Percentiles rank a stretch among this genome's conserved stretches.
These are phyloP conservation scores for Vesta saturnalis DNA, from an alignment of 2,888 invertebrate genomes.

Conservation along the genomic window DNA sequence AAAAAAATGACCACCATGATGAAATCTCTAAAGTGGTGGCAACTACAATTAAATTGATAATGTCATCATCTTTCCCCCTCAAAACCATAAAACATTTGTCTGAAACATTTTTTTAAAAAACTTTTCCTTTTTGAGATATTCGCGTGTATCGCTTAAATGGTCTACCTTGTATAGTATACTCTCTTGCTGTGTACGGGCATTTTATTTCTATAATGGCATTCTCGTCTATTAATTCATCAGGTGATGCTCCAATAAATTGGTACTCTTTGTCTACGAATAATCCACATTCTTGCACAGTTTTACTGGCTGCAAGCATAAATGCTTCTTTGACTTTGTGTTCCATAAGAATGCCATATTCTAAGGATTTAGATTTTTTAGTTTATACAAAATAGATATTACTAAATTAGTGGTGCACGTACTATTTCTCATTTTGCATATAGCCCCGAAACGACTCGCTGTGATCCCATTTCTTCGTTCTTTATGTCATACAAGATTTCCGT, in stretches of 20 bases:
- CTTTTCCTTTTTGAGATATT: too few species aligned
- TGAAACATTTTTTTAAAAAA: too few species aligned
- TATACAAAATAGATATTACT: neutral
- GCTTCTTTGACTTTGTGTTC: neutral
- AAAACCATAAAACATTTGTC: too few species aligned
- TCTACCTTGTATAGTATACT: constrained; percentile 1
- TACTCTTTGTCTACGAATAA: constrained; percentile 8
- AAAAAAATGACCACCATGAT: too few species aligned
- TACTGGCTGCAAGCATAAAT: neutral
- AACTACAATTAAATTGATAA: too few species aligned
- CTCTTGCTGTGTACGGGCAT: constrained; percentile 16
- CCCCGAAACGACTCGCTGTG: neutral
- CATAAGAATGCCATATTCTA: constrained; percentile 2
- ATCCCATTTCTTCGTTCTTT: neutral
- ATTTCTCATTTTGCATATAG: constrained; percentile 4
- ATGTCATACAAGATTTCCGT: neutral
- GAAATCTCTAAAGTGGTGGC: too few species aligned
- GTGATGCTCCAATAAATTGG: constrained; percentile 5
- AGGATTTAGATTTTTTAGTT: constrained; percentile 5
- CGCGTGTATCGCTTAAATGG: too few species aligned
- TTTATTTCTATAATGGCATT: constrained; percentile 34
- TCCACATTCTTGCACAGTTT: neutral
- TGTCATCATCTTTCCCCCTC: too few species aligned
- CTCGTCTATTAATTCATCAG: constrained; percentile 27
- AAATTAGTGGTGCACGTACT: constrained; percentile 2